A percentile compares a stretch with the other conserved stretches of the same genome.
Evolutionary conservation across 2,888 invertebrate genomes (phyloP).

Genomic region (Bombylius discolor): DNA sequence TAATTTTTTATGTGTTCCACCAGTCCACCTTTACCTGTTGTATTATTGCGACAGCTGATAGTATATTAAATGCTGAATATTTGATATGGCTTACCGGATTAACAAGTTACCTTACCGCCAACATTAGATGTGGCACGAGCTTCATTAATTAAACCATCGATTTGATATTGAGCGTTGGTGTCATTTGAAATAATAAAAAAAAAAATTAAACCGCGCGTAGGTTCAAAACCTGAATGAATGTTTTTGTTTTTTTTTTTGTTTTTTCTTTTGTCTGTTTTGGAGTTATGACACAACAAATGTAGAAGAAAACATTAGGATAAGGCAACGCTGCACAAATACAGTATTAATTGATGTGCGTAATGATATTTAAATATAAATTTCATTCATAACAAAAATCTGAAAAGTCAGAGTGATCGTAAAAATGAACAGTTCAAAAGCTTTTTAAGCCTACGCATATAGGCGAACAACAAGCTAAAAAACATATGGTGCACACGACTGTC

Average conservation of each 20-base stretch:
- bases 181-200: conserved; percentile 1
- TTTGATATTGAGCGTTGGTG: conserved; percentile 1
- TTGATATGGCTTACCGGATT: background rate
- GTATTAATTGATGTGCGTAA: no score
- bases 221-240: conserved; percentile 5
- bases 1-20: background rate
- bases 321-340: no score
- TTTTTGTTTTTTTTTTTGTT: background rate
- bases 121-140: conserved; percentile 3
- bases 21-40: background rate
- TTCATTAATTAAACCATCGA: conserved; percentile 8
- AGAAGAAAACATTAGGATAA: no score
- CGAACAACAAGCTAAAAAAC: background rate
- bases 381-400: no score
- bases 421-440: background rate
- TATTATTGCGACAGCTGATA: background rate
- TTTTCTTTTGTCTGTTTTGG: background rate
- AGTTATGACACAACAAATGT: no score
- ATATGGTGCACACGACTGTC: background rate
- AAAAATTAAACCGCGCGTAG: conserved; percentile 7
- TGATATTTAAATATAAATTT: no score
- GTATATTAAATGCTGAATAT: background rate
- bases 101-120: background rate
- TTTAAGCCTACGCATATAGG: conserved; percentile 2
- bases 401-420: no score